These are phyloP conservation scores for Paracanthobrama guichenoti DNA, from an alignment of 2,113 vertebrate species.

Conservation along the genomic window DNA sequence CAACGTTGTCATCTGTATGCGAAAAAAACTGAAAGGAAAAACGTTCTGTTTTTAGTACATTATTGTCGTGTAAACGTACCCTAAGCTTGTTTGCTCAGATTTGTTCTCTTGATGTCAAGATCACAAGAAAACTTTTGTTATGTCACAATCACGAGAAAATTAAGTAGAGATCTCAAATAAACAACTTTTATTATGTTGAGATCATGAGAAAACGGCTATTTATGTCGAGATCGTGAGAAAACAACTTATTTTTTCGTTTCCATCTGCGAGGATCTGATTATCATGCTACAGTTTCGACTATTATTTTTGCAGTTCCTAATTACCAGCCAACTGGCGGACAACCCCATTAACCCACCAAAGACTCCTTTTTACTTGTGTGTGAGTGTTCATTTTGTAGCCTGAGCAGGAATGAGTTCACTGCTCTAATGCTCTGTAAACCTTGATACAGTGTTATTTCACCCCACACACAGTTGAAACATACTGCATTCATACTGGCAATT, in stretches of 20 bases:
- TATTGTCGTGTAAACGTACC: no score
- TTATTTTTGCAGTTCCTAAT: conserved; percentile 7
- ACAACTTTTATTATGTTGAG: no score
- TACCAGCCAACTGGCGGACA: not conserved
- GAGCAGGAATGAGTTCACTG: not conserved
- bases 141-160: no score
- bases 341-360: not conserved
- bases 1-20: no score
- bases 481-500: not conserved
- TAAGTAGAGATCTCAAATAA: no score
- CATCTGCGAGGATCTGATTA: not conserved
- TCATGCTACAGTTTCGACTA: not conserved
- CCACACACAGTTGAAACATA: not conserved
- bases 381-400: not conserved
- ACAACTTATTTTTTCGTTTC: not conserved
- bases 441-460: not conserved
- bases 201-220: no score
- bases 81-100: no score
- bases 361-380: not conserved
- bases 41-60: no score
- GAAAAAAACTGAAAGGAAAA: no score
- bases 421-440: not conserved
- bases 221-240: no score
- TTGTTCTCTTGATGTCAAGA: no score
- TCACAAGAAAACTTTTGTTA: no score